These are phyloP conservation scores for Leucoraja erinaceus DNA, from an alignment of 2,113 vertebrate genomes.

Conservation along the genomic window DNA sequence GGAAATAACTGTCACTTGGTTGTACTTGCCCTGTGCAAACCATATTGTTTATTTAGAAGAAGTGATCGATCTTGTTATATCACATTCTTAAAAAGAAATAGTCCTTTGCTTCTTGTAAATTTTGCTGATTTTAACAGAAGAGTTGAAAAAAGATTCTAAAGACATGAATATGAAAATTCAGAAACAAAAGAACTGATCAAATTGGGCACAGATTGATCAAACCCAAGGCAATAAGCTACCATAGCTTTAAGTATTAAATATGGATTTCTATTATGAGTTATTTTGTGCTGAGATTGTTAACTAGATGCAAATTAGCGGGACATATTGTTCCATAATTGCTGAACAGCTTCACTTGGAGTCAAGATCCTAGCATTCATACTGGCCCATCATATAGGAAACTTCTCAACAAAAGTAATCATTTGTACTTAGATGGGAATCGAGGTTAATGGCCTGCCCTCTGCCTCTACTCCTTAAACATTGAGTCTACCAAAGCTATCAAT, in stretches of 20 bases:
- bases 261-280: neutral
- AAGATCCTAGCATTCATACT: too few relatives aligned
- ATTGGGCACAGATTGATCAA: neutral
- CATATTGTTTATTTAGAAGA: neutral
- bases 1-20: neutral
- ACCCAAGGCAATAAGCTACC: neutral
- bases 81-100: conserved; percentile 10
- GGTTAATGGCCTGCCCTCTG: too few relatives aligned
- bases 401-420: too few relatives aligned
- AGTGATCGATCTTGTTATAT: neutral
- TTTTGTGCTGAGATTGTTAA: neutral
- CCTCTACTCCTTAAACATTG: too few relatives aligned
- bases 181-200: neutral
- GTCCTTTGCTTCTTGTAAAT: neutral
- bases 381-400: too few relatives aligned
- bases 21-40: neutral
- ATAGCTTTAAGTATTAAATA: neutral
- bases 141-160: neutral
- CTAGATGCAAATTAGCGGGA: neutral
- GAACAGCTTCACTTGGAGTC: too few relatives aligned
- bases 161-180: neutral
- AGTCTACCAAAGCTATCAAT: too few relatives aligned
- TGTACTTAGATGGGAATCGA: too few relatives aligned
- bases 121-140: neutral
- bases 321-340: too few relatives aligned